phyloP scores from a whole-genome alignment of 2,888 invertebrate species.

The Teleiodes luculella region DNA sequence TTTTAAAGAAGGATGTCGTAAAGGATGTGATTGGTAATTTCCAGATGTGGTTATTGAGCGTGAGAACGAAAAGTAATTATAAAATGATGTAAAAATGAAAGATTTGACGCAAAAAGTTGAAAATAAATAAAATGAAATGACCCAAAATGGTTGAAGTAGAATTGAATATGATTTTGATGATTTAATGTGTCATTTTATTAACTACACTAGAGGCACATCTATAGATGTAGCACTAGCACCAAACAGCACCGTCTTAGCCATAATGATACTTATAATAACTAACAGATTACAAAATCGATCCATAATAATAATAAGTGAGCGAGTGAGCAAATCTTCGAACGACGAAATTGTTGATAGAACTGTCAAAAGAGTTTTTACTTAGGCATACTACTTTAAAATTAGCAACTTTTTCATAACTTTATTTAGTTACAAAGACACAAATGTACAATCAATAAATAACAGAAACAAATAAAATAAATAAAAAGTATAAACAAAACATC shows the following conservation, averaged over 20 bases:
- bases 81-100: neutral
- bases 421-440: no score
- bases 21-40: neutral
- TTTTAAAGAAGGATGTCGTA: neutral
- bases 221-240: neutral
- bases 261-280: constrained; percentile 1
- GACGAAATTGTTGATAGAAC: no score
- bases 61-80: neutral
- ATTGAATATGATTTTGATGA: neutral
- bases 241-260: neutral
- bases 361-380: no score
- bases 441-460: no score
- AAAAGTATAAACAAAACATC: no score
- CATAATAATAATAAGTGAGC: neutral
- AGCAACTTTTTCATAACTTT: no score
- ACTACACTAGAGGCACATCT: neutral
- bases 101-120: neutral
- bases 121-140: neutral
- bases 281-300: neutral
- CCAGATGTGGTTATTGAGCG: neutral
- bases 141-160: neutral
- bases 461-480: no score
- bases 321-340: no score
- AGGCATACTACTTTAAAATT: no score
- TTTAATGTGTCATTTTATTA: neutral